Conservation (phyloP, 2,113 vertebrate species). For the Coryphaenoides rupestris region DNA sequence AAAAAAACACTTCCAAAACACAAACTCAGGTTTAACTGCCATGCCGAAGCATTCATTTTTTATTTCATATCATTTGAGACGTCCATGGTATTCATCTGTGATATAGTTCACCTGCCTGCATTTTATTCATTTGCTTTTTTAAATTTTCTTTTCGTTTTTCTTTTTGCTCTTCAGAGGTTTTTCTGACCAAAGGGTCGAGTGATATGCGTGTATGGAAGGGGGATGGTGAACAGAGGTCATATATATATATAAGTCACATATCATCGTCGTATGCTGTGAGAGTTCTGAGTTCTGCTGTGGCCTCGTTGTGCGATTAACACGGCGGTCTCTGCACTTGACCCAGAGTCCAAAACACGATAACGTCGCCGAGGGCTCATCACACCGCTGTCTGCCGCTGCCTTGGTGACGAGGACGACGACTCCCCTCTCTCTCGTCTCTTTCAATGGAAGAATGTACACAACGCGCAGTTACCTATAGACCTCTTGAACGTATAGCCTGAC, state of each 20-base stretch:
- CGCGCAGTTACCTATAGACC: neutral
- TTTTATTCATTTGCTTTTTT: constrained; percentile 34
- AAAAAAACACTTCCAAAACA: constrained; percentile 68
- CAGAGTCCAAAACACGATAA: no score
- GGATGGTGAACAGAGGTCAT: constrained; percentile 26
- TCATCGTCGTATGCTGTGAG: constrained; percentile 15
- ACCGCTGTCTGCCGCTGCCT: constrained; percentile 42
- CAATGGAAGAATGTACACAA: constrained; percentile 3
- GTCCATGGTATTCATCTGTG: constrained; percentile 43
- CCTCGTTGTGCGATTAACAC: no score
- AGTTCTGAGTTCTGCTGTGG: no score
- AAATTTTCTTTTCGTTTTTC: neutral
- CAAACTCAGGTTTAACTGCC: constrained; percentile 79
- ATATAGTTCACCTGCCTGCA: constrained; percentile 1
- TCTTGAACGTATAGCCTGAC: no score
- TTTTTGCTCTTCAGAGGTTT: constrained; percentile 16
- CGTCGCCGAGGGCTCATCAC: no score
- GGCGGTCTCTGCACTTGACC: no score
- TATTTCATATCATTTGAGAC: constrained; percentile 26
- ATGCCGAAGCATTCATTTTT: constrained; percentile 60
- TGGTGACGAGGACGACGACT: constrained; percentile 24
- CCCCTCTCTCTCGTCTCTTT: constrained; percentile 14
- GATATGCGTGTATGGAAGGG: constrained; percentile 30
- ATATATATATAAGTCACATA: constrained; percentile 12
- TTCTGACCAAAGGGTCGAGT: constrained; percentile 23